Conservation (phyloP, 2,113 vertebrate genomes). For the Nasalis larvatus region DNA sequence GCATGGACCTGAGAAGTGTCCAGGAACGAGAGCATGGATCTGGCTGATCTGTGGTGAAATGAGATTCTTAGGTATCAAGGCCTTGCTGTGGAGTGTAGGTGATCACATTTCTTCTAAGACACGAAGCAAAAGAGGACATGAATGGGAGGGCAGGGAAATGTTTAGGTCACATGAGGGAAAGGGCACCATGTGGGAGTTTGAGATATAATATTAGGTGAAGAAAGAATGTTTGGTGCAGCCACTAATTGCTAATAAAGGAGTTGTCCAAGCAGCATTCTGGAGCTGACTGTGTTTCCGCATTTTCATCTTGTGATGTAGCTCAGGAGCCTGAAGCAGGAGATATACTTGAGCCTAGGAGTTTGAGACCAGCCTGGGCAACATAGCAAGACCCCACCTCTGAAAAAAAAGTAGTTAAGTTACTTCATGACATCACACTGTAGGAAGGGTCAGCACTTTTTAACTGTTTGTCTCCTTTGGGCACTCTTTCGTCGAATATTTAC, state of each 20-base stretch:
- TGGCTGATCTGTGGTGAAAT: not conserved
- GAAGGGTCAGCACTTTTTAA: not conserved
- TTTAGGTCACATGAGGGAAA: not conserved
- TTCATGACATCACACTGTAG: not conserved
- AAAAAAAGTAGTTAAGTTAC: not conserved
- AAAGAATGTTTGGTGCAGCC: not conserved
- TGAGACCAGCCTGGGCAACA: too few relatives aligned
- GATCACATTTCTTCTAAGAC: not conserved
- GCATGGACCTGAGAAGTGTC: not conserved
- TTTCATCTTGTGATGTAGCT: not conserved
- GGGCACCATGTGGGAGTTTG: not conserved
- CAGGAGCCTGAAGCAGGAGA: too few relatives aligned
- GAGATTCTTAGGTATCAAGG: not conserved
- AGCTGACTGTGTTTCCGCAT: not conserved
- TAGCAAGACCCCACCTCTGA: too few relatives aligned
- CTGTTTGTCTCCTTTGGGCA: not conserved
- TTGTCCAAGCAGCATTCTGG: not conserved
- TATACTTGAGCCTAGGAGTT: too few relatives aligned
- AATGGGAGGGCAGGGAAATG: not conserved
- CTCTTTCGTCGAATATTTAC: not conserved
- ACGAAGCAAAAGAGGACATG: not conserved
- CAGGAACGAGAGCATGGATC: not conserved
- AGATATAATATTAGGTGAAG: not conserved
- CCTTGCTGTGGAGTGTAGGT: not conserved
- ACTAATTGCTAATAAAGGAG: not conserved